phyloP scores from a whole-genome alignment of 2,888 invertebrate genomes.

The Apodemia duryi region DNA sequence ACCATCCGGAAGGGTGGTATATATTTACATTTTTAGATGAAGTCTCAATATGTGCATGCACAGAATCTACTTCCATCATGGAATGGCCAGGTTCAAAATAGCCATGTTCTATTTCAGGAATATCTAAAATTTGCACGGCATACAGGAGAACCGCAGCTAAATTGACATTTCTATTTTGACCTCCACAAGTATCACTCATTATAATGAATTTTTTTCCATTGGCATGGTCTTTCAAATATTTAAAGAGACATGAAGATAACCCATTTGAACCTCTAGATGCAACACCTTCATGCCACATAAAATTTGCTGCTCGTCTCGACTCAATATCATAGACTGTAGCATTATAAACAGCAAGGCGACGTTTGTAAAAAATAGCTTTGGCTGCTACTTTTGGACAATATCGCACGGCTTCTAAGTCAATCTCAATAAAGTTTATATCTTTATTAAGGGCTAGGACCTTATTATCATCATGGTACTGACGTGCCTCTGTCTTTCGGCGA shows the following conservation, averaged over 20 bases:
- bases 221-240: conserved; percentile 4
- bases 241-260: conserved; percentile 4
- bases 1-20: conserved; percentile 4
- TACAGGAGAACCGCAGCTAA: conserved; percentile 4
- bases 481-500: neutral
- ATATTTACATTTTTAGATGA: conserved; percentile 2
- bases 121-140: conserved; percentile 4
- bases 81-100: conserved; percentile 4
- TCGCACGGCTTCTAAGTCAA: conserved; percentile 4
- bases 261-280: conserved; percentile 4
- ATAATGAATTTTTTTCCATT: conserved; percentile 1
- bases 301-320: conserved; percentile 1
- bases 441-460: neutral
- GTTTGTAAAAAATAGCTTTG: conserved; percentile 2
- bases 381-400: conserved; percentile 4
- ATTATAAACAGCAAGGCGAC: conserved; percentile 2
- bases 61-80: conserved; percentile 4
- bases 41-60: conserved; percentile 4
- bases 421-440: conserved; percentile 4
- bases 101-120: conserved; percentile 4
- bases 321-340: conserved; percentile 4
- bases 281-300: conserved; percentile 4
- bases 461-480: neutral
- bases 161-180: conserved; percentile 4
- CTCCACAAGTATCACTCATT: conserved; percentile 4